A percentile compares a stretch with the other conserved stretches of the same genome.
phyloP scores from a whole-genome alignment of 2,113 vertebrate genomes.

The Oriolus oriolus region DNA sequence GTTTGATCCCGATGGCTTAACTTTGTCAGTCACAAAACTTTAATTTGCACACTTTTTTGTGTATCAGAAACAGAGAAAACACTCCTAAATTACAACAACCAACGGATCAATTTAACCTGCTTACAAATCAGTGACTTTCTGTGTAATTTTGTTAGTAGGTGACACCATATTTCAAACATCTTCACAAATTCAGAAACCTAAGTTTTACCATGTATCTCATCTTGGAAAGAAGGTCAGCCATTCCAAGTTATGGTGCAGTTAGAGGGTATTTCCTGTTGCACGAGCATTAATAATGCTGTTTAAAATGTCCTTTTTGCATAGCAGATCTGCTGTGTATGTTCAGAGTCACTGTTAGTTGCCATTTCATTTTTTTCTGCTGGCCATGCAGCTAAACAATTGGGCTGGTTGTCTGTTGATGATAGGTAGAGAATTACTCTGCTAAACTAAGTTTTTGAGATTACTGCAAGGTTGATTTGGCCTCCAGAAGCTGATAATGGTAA shows the following conservation, averaged over 20 bases:
- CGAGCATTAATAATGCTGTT: not conserved
- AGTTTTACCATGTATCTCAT: not conserved
- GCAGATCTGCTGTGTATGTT: fast-evolving
- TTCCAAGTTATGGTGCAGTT: not conserved
- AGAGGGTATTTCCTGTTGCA: not conserved
- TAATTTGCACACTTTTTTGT: not conserved
- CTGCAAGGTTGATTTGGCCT: not conserved
- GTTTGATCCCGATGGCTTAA: not conserved
- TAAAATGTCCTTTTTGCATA: not conserved
- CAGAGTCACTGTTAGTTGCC: not conserved
- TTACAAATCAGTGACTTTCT: not conserved
- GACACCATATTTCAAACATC: not conserved
- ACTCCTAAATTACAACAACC: not conserved
- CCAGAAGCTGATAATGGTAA: not conserved
- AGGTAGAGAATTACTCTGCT: not conserved
- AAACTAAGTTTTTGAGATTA: not conserved
- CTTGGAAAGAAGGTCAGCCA: not conserved
- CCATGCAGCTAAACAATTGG: not conserved
- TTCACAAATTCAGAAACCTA: not conserved
- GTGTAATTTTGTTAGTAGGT: not conserved
- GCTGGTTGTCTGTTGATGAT: not conserved
- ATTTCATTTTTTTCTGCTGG: not conserved
- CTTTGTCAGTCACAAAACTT: not conserved
- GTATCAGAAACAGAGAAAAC: not conserved
- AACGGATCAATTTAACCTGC: not conserved